Evolutionary conservation across 2,888 invertebrate species (phyloP), one percentile per base, ranked within the genome.

Genomic region (Diloba caeruleocephala): DNA sequence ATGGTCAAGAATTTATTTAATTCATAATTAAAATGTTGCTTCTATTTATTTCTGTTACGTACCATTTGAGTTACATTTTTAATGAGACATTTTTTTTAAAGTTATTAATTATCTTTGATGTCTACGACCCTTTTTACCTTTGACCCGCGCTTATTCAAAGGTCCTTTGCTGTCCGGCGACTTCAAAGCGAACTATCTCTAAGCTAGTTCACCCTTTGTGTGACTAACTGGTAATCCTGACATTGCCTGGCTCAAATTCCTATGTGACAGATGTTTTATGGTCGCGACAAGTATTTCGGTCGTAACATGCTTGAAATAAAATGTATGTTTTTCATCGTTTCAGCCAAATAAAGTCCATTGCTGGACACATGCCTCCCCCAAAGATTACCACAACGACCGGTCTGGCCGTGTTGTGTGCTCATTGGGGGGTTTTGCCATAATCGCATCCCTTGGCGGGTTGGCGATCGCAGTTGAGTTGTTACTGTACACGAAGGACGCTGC

Each of bases 21-120:
- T n/a, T 26, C 14, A 9, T 31, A 28, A 50, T 64, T 64, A 23
- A 49, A 64, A 36, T n/a, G n/a, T 43, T 64, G 41, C 45, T 59
- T 39, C 17, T 32, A n/a, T n/a, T n/a, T n/a, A n/a, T n/a, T n/a
- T n/a, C n/a, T 63, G 38, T 60, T 54, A 31, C 23, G 28, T 8
- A 25, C 37, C 39, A 54, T 52, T 58, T 48, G 69, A n/a, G 73
- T 67, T 71, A 73, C 78, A 82, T 81, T 85, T 84, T 81, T 82
- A 85, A 88, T 85, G n/a, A n/a, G n/a, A n/a, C n/a, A n/a, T n/a
- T n/a, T n/a, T n/a, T n/a, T n/a, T n/a, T n/a, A n/a, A 85, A 80
- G 77, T 84, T 77, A 72, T 82, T 84, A 82, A 87, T 88, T 86
- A 89, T 87, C 85, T 89, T 89, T 89, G 88, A 88, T 82, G 79